Conservation (phyloP, 1,140 invertebrate species). For the Orchesella cincta region DNA sequence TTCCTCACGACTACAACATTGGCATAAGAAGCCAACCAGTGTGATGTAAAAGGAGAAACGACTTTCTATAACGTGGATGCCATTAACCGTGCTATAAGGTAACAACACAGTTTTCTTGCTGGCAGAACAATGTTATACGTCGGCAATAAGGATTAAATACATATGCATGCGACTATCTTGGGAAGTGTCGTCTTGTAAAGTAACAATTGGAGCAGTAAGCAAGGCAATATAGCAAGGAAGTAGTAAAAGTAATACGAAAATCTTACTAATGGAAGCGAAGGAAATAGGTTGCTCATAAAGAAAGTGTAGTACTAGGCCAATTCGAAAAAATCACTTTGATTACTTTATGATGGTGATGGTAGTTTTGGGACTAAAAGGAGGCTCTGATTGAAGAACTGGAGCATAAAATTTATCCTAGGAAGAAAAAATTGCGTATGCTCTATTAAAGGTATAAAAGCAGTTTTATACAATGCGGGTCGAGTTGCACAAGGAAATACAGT, state of each 20-base stretch:
- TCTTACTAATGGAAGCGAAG: not conserved
- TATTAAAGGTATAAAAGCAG: too few species aligned
- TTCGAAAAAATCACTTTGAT: not conserved
- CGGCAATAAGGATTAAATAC: not conserved
- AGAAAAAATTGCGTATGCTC: too few species aligned
- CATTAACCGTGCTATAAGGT: too few species aligned
- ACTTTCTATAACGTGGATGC: too few species aligned
- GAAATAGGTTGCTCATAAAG: not conserved
- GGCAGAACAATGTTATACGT: too few species aligned
- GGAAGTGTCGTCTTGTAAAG: not conserved
- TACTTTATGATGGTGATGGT: slow-evolving; percentile 3
- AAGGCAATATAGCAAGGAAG: not conserved
- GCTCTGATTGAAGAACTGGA: not conserved
- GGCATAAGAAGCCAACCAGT: too few species aligned
- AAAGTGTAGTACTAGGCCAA: not conserved
- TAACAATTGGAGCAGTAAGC: too few species aligned
- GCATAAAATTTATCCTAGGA: not conserved
- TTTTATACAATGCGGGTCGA: too few species aligned
- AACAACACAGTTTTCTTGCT: too few species aligned
- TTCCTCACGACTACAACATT: too few species aligned
- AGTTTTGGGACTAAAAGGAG: not conserved
- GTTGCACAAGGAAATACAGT: too few species aligned
- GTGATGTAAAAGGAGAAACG: too few species aligned
- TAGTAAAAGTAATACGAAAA: not conserved
- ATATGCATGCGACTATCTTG: not conserved